Conservation (phyloP, 1,140 invertebrate genomes). For the Hycleus cichorii region DNA sequence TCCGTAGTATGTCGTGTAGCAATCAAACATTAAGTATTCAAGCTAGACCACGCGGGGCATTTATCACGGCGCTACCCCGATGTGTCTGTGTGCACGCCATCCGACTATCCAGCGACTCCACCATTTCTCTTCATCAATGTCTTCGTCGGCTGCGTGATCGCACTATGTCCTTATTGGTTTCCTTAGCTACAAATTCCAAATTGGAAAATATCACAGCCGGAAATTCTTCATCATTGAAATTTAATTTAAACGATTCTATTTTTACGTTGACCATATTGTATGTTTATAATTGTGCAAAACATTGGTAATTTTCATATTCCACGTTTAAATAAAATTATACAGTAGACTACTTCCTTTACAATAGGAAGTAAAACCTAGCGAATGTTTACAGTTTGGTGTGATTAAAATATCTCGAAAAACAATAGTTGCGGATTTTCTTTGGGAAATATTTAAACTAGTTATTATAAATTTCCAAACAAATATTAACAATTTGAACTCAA, state of each 20-base stretch:
- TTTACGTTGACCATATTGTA: no score
- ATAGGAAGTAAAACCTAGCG: no score
- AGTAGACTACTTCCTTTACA: no score
- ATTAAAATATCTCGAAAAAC: no score
- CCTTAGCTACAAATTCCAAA: conserved; percentile 21
- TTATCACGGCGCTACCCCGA: conserved; percentile 18
- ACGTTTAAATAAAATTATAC: no score
- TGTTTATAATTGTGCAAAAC: no score
- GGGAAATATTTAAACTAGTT: no score
- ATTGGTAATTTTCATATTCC: no score
- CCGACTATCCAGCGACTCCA: conserved; percentile 24
- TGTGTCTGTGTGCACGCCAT: conserved; percentile 15
- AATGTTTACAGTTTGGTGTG: no score
- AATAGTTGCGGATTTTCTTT: no score
- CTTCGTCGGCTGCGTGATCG: conserved; percentile 29
- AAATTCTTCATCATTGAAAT: neutral
- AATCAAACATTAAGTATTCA: conserved; percentile 37
- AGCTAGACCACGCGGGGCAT: conserved; percentile 27
- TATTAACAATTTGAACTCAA: neutral
- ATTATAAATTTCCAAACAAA: no score
- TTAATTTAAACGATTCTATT: no score
- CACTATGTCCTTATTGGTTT: conserved; percentile 30
- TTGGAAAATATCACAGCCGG: conserved; percentile 11
- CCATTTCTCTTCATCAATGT: conserved; percentile 37
- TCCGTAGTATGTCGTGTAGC: conserved; percentile 33